Base-by-base conservation (phyloP, 2,888 invertebrate genomes). In the Odontomyia ornata region DNA sequence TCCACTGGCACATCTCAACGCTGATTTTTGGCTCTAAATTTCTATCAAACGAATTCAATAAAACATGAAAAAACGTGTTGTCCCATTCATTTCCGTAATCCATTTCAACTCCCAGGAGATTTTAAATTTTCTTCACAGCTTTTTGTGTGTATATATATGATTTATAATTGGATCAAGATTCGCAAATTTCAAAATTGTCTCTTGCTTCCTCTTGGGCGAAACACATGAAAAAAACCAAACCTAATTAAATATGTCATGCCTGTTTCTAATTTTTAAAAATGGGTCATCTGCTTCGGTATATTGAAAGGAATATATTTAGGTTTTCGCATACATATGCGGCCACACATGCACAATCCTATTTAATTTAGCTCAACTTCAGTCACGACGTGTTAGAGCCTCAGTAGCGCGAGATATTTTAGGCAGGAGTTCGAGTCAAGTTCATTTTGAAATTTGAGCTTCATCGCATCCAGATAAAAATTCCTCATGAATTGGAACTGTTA, bases 401-500 rank as follows among this genome's bases (percentile, higher is more conserved):
- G 57, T 11, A 25, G 65, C 4, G 15, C 13, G 18, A 52, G 18
- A 65, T 30, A 64, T 64, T 28, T 64, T 30, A 30, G 21, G 30
- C 36, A 65, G 30, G 65, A 65, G 36, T 65, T n/a, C 15, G 65
- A 18, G 27, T 65, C 36, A 65, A 65, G 65, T 65, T 13, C 11
- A 4, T n/a, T 36, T 27, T 65, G 65, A 65, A 65, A 65, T 65
- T 65, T 65, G 65, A 65, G 65, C 65, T 65, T 65, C 15, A 28
- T 30, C 2, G 36, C 9, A 9, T 36, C 36, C 36, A 18, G 52
- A 52, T 52, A 18, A 52, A 52, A 52, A 52, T 52, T 52, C 52
- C n/a, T 18, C 15, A 15, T 13, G 3, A 15, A 15, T 43, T 52
- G 18, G 52, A n/a, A 15, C 52, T 52, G 52, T 52, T 52, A 18